A percentile compares a stretch with the other conserved stretches of the same genome.
Evolutionary conservation across 2,797 vertebrate genomes (phyloP).

Genomic region (Mionectes olivaceus): DNA sequence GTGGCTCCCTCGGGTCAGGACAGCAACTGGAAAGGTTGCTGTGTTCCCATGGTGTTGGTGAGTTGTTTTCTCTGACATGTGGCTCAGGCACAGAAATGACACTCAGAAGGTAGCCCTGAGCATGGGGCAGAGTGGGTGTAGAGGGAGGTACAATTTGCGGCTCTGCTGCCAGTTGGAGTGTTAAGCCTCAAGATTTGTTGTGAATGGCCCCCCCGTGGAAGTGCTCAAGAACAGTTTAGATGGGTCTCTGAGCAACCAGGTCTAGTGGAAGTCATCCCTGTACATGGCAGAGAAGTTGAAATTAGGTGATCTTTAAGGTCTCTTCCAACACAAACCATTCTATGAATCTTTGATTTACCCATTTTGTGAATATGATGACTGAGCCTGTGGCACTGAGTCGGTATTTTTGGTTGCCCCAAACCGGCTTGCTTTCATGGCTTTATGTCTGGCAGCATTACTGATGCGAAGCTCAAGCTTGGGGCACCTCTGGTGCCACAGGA

Average conservation of each 20-base stretch:
- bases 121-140: fast-evolving
- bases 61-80: neutral
- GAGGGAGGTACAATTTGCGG: neutral
- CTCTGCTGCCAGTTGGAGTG: neutral
- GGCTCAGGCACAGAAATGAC: neutral
- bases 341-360: neutral
- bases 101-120: neutral
- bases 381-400: neutral
- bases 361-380: neutral
- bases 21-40: neutral
- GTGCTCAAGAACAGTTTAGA: no score
- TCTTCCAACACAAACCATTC: neutral
- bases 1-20: neutral
- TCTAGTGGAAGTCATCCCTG: neutral
- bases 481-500: fast-evolving
- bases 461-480: neutral
- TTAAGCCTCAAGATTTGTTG: neutral
- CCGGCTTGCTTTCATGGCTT: neutral
- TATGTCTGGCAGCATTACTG: neutral
- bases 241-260: neutral
- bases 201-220: neutral
- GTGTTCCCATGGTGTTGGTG: neutral
- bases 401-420: neutral
- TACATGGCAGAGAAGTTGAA: neutral
- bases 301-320: neutral